A percentile compares a stretch with the other conserved stretches of the same genome.
Conservation (phyloP, 2,797 vertebrate species). For the Ceyx erithaca region DNA sequence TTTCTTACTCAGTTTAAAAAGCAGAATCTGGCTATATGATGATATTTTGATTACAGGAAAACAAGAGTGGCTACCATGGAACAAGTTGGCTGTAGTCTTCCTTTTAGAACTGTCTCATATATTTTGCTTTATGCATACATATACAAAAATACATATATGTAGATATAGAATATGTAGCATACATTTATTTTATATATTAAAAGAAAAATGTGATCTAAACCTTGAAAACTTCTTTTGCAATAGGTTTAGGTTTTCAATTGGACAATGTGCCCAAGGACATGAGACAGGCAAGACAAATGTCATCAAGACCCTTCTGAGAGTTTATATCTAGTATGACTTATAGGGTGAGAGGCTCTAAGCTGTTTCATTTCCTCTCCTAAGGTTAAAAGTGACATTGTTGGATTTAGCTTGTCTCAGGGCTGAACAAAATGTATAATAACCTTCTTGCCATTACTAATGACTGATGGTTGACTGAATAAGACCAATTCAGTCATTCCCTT, state of each 20-base stretch:
- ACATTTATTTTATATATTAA: neutral
- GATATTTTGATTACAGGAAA: neutral
- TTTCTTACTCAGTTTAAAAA: neutral
- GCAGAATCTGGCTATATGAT: neutral
- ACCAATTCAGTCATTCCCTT: neutral
- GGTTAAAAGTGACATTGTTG: conserved; percentile 11
- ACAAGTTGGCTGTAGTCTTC: neutral
- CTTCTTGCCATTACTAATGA: neutral
- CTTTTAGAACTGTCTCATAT: neutral
- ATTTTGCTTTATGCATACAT: neutral
- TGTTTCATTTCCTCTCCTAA: neutral
- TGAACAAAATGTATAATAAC: neutral
- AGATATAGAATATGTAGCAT: neutral
- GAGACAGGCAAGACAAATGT: neutral
- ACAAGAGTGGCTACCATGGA: neutral
- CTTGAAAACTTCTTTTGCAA: neutral
- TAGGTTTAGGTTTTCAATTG: neutral
- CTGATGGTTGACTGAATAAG: neutral
- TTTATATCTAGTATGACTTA: neutral
- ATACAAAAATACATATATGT: neutral
- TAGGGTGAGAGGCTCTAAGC: neutral
- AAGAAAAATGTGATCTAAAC: neutral
- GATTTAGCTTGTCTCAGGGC: neutral
- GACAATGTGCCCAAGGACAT: neutral
- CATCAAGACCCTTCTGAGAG: neutral